These are phyloP conservation scores for Propithecus perrieri DNA, from an alignment of 2,797 vertebrate genomes.

Conservation along the genomic window DNA sequence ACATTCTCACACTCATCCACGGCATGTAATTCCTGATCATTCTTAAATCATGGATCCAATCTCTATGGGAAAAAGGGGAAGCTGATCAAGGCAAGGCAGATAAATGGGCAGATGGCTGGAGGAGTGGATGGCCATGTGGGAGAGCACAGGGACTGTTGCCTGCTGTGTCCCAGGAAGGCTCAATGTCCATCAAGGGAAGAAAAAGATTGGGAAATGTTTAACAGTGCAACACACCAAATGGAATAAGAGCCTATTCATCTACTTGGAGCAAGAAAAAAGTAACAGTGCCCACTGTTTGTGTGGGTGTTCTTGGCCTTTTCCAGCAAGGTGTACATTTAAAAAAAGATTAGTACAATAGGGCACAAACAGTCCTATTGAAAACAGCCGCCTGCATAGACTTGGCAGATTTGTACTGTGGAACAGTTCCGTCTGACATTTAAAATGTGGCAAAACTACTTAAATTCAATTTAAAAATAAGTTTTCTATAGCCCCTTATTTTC, in stretches of 20 bases:
- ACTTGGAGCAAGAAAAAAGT: conserved; percentile 78
- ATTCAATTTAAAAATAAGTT: conserved; percentile 83
- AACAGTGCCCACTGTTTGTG: conserved; percentile 79
- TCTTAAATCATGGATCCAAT: conserved; percentile 25
- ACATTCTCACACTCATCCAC: neutral
- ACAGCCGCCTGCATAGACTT: conserved; percentile 81
- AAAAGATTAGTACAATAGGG: conserved; percentile 82
- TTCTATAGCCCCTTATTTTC: conserved; percentile 71
- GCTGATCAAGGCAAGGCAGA: conserved; percentile 30
- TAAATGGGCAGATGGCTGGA: conserved; percentile 65
- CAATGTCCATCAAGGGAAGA: conserved; percentile 49
- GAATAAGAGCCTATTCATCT: conserved; percentile 83
- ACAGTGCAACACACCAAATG: conserved; percentile 72
- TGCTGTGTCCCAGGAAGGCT: conserved; percentile 62
- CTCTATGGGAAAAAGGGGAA: neutral
- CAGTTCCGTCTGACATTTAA: conserved; percentile 86
- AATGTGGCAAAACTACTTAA: conserved; percentile 81
- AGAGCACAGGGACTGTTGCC: conserved; percentile 37
- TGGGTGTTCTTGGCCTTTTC: conserved; percentile 84
- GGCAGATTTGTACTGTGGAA: conserved; percentile 83
- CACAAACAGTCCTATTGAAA: conserved; percentile 82
- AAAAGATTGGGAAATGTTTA: conserved; percentile 31
- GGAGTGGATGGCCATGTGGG: conserved; percentile 52
- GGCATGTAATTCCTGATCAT: conserved; percentile 13
- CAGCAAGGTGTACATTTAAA: conserved; percentile 81